Evolutionary conservation across 2,888 invertebrate species (phyloP).

Genomic region (Mimachlamys varia): DNA sequence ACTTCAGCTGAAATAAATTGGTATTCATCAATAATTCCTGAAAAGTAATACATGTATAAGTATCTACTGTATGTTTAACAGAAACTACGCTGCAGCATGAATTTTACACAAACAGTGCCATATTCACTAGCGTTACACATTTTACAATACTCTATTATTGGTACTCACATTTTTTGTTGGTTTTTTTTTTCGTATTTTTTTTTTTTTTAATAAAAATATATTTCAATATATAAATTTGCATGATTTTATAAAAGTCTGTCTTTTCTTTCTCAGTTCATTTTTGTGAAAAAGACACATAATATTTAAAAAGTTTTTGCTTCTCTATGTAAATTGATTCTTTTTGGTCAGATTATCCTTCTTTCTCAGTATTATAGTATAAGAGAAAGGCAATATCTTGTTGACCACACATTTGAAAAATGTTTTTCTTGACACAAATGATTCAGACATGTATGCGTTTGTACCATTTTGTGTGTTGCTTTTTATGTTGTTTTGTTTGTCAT

Average conservation of each 20-base stretch:
- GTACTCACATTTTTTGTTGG: background rate
- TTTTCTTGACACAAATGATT: background rate
- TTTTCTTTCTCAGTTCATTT: background rate
- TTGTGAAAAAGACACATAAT: too few species aligned
- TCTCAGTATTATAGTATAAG: background rate
- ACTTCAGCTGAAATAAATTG: background rate
- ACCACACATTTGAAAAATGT: background rate
- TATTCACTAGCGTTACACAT: background rate
- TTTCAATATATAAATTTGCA: background rate
- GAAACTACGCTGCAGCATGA: background rate
- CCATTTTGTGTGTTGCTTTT: conserved; percentile 8
- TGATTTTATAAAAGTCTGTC: background rate
- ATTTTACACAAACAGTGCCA: background rate
- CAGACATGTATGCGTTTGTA: background rate
- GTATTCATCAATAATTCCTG: background rate
- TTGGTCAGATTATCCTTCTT: background rate
- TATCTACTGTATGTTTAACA: background rate
- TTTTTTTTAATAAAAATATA: background rate
- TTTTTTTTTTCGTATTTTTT: too few species aligned
- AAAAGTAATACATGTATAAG: background rate
- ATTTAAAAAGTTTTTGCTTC: too few species aligned
- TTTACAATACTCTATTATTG: background rate
- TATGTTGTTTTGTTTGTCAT: background rate
- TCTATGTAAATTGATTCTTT: background rate
- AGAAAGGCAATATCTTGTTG: background rate